phyloP scores from a whole-genome alignment of 2,797 vertebrate species.

The Malacoraja senta region DNA sequence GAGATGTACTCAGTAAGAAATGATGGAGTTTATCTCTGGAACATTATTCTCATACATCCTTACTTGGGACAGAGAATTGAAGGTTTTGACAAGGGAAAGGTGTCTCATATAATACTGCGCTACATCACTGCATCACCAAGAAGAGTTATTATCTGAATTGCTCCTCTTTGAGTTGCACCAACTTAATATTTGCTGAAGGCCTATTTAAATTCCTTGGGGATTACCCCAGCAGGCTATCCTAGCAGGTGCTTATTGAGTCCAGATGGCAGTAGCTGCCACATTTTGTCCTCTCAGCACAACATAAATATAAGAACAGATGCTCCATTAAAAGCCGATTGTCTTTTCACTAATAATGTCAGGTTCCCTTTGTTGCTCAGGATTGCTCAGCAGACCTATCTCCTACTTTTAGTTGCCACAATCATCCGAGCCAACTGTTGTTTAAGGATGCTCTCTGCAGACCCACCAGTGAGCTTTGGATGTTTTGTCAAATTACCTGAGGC shows the following conservation, averaged over 20 bases:
- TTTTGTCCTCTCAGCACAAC: not conserved
- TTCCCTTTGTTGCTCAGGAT: not conserved
- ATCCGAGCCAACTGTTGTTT: not conserved
- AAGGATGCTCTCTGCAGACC: not conserved
- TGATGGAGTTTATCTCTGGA: not conserved
- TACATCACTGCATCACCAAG: not conserved
- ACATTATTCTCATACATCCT: not conserved
- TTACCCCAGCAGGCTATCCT: not conserved
- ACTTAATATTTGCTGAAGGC: not conserved
- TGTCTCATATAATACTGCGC: not conserved
- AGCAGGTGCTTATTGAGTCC: slow-evolving; percentile 2
- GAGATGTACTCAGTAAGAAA: not conserved
- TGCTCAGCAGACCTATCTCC: not conserved
- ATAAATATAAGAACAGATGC: not conserved
- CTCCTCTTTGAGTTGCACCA: not conserved
- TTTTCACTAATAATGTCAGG: not conserved
- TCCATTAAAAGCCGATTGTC: not conserved
- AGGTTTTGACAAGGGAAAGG: not conserved
- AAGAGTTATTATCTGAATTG: not conserved
- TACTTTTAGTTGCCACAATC: not conserved
- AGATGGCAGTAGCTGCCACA: slow-evolving; percentile 5
- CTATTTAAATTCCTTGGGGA: not conserved
- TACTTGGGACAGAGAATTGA: not conserved
- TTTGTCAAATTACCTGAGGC: not conserved
- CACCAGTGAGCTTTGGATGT: not conserved